These are phyloP conservation scores for Anthoptus insignis DNA, from an alignment of 2,888 invertebrate species.

Conservation along the genomic window DNA sequence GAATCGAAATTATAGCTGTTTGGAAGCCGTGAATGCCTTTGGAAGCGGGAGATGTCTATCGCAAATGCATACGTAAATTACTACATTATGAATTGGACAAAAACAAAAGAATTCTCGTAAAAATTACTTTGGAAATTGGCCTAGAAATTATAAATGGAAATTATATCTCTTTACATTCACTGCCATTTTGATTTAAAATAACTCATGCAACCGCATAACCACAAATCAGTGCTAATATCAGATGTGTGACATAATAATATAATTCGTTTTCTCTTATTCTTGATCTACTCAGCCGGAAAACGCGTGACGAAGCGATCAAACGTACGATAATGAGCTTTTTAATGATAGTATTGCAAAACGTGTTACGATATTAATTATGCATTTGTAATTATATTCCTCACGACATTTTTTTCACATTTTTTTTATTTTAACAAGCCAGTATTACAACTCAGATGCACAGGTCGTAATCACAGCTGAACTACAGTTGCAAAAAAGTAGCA, in stretches of 20 bases:
- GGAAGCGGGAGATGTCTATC: too few relatives aligned
- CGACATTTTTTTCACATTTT: too few relatives aligned
- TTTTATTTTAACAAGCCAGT: too few relatives aligned
- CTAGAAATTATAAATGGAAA: background rate
- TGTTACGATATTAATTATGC: background rate
- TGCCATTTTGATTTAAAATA: background rate
- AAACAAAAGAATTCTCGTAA: background rate
- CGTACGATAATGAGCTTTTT: background rate
- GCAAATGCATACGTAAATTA: too few relatives aligned
- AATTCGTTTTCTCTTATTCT: slow-evolving; percentile 13
- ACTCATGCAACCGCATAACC: slow-evolving; percentile 1
- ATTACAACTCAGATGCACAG: too few relatives aligned
- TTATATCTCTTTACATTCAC: background rate
- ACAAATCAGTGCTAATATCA: slow-evolving; percentile 7
- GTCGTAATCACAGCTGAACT: too few relatives aligned
- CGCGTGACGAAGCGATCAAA: slow-evolving; percentile 4
- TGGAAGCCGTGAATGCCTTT: too few relatives aligned
- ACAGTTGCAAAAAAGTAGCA: too few relatives aligned
- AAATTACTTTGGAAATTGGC: background rate
- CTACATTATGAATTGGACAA: background rate
- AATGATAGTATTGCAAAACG: background rate
- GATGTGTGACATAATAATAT: slow-evolving; percentile 17
- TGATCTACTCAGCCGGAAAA: background rate
- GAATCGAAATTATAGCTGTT: too few relatives aligned
- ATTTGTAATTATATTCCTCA: background rate